A percentile compares a stretch with the other conserved stretches of the same genome.
Evolutionary conservation across 2,797 vertebrate genomes (phyloP).

Genomic region (Argya squamiceps): DNA sequence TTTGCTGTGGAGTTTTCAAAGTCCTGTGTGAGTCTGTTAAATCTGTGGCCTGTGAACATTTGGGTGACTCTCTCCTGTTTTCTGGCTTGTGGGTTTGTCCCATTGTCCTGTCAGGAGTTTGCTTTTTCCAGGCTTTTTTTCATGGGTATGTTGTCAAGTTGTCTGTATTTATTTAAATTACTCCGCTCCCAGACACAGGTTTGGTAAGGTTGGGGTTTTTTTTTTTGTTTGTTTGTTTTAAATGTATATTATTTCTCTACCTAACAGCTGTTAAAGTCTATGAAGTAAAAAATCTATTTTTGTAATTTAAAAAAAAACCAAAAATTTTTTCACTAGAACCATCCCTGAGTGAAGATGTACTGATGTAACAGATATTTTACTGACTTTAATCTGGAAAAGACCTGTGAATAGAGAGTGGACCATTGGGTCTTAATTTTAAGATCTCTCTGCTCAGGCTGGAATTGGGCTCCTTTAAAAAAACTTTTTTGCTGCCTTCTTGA

Average conservation of each 20-base stretch:
- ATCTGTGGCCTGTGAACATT: neutral
- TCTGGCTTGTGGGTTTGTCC: neutral
- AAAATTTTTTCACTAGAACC: neutral
- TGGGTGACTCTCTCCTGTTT: neutral
- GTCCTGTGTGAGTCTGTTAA: neutral
- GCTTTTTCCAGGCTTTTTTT: neutral
- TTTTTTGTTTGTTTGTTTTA: neutral
- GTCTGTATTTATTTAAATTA: neutral
- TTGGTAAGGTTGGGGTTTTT: accelerated
- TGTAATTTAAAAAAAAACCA: neutral
- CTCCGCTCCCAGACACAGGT: neutral
- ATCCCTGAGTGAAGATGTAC: neutral
- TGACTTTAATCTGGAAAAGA: neutral
- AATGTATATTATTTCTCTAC: neutral
- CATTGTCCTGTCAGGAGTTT: neutral
- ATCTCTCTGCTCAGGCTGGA: neutral
- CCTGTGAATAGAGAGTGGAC: neutral
- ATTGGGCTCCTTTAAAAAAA: neutral
- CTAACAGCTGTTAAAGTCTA: neutral
- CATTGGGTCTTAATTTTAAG: neutral
- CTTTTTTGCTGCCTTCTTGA: neutral
- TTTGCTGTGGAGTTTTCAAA: neutral
- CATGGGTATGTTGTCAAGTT: accelerated
- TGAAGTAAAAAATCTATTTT: neutral
- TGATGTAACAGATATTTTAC: neutral